Conservation (phyloP, 2,113 vertebrate species). For the Psittacus erithacus region DNA sequence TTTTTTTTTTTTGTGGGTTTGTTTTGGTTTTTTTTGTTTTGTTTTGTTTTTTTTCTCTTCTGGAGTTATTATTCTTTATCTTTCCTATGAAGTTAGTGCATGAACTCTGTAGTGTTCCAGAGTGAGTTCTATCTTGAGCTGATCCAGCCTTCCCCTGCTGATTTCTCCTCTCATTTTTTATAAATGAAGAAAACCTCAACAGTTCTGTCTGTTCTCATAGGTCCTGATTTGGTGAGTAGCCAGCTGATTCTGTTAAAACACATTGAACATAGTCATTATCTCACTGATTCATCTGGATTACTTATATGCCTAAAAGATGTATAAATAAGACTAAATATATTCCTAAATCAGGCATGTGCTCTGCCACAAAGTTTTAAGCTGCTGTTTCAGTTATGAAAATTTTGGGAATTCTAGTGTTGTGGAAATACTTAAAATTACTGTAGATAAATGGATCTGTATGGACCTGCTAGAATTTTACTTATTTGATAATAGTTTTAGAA, state of each 20-base stretch:
- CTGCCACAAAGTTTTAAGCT: not conserved
- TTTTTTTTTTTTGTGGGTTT: no score
- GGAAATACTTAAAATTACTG: not conserved
- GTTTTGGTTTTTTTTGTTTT: not conserved
- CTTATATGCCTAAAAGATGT: not conserved
- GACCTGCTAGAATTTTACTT: not conserved
- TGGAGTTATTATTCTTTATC: not conserved
- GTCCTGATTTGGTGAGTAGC: not conserved
- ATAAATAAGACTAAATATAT: not conserved
- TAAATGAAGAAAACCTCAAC: not conserved
- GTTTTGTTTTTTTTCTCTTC: not conserved
- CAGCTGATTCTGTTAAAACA: not conserved
- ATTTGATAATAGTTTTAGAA: not conserved
- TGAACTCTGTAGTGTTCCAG: not conserved
- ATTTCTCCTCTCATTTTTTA: not conserved
- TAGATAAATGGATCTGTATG: not conserved
- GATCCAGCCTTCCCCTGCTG: not conserved
- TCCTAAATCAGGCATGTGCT: not conserved
- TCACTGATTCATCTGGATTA: not conserved
- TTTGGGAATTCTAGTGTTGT: not conserved
- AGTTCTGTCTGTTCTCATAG: not conserved
- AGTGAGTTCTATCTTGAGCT: not conserved
- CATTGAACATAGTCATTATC: not conserved
- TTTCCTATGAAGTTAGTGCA: not conserved
- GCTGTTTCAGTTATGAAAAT: not conserved